Base-by-base conservation (phyloP, 2,113 vertebrate species). In the Pangasianodon gigas region DNA sequence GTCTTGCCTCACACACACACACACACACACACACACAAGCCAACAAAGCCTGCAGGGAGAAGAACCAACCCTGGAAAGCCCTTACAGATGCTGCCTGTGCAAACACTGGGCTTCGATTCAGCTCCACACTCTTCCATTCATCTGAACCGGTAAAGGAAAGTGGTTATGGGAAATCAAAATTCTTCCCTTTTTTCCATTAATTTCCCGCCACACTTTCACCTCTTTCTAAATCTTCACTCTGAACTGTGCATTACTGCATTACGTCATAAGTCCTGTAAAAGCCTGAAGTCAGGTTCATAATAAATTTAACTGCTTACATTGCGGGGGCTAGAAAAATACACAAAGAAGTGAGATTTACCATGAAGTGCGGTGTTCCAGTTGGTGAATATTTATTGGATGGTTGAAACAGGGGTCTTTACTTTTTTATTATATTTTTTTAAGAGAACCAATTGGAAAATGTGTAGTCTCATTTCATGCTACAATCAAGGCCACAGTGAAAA, bases 301-400 rank as follows among this genome's bases (percentile, higher is more conserved):
- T 93, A 93, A 91, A 85, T 89, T 83, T 16, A 79, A 91, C 41
- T 93, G 93, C 94, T 94, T 94, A 91, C 65, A 87, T 91, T 93
- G 89, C 92, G 89, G 51, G 58, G 37, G 67, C n/a, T 89, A 67
- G 74, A 83, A 91, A 89, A 93, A 91, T 54, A 90, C 87, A 90
- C 90, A 92, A 90, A 44, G 71, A 87, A 82, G 87, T 62, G 46
- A 80, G 85, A 60, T 89, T 92, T 91, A 88, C 44, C 89, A 91
- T 91, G 87, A 91, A 84, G 90, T 89, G 86, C 89, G 88, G 90
- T 74, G 90, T 86, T 91, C 79, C 89, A 90, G 92, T 91, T 87
- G 88, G 90, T 93, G 93, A 93, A 86, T 92, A 88, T 91, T 94
- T 93, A 94, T 93, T 90, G 90, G 91, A 89, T 89, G 90, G 74